Percentiles rank a stretch among this genome's conserved stretches.
Evolutionary conservation across 1,140 invertebrate species (phyloP).

Genomic region (Zaprionus ornatus): DNA sequence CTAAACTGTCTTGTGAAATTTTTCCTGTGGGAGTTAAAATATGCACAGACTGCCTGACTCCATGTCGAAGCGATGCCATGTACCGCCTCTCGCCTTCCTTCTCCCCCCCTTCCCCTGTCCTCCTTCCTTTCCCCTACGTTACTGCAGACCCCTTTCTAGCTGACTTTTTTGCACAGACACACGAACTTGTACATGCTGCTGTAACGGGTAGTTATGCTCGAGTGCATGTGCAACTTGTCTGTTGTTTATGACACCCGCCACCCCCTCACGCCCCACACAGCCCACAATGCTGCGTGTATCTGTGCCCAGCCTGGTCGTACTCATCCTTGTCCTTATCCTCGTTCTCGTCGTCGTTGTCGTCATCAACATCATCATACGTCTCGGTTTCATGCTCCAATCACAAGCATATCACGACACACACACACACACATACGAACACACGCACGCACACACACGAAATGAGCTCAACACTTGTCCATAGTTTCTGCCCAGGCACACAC

Average conservation of each 20-base stretch:
- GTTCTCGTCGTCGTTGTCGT: conserved; percentile 51
- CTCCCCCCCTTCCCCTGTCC: conserved; percentile 6
- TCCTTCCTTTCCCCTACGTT: too few species aligned
- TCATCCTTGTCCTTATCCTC: conserved; percentile 1
- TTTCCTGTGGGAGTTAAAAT: conserved; percentile 80
- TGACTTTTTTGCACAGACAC: conserved; percentile 62
- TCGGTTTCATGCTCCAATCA: conserved; percentile 73
- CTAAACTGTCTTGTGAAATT: conserved; percentile 80
- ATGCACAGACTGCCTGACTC: conserved; percentile 68
- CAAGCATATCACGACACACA: conserved; percentile 72
- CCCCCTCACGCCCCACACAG: not conserved
- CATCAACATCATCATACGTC: conserved; percentile 81
- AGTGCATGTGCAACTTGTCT: conserved; percentile 80
- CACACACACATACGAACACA: conserved; percentile 36
- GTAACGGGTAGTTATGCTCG: conserved; percentile 61
- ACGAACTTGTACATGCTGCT: conserved; percentile 11
- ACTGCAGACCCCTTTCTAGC: conserved; percentile 8
- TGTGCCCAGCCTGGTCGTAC: not conserved
- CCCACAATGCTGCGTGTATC: conserved; percentile 6
- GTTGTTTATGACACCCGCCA: conserved; percentile 73
- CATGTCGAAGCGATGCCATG: conserved; percentile 14
- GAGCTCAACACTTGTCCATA: conserved; percentile 33
- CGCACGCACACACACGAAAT: conserved; percentile 35
- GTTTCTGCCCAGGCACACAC: not conserved
- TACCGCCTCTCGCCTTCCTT: not conserved